phyloP scores from a whole-genome alignment of 1,140 invertebrate species.

The Anthonomus grandis region DNA sequence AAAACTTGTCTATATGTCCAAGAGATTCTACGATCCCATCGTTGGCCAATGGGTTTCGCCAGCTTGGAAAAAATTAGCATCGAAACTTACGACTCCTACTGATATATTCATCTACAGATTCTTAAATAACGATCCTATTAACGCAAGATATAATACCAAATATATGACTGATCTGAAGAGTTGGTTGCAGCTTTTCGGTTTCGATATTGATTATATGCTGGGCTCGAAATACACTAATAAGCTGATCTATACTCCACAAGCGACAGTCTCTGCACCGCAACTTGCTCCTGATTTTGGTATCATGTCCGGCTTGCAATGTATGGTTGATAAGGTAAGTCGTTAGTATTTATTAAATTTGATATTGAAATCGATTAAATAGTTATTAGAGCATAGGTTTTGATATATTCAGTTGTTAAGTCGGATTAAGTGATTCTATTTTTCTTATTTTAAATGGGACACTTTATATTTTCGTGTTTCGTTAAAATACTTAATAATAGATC shows the following conservation, averaged over 20 bases:
- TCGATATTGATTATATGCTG: conserved; percentile 80
- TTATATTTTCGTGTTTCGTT: no score
- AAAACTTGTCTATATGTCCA: conserved; percentile 78
- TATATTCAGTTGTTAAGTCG: no score
- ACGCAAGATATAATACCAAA: conserved; percentile 67
- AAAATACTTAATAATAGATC: no score
- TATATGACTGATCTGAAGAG: conserved; percentile 81
- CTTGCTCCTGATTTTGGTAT: conserved; percentile 81
- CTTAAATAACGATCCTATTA: conserved; percentile 89
- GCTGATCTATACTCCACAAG: conserved; percentile 73
- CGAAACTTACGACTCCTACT: conserved; percentile 74
- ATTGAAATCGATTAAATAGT: no score
- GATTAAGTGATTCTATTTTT: no score
- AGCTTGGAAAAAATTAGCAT: conserved; percentile 81
- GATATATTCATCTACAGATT: conserved; percentile 90
- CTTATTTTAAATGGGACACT: no score
- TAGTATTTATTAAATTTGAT: no score
- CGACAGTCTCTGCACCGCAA: conserved; percentile 70
- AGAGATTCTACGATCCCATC: conserved; percentile 85
- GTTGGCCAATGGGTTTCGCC: conserved; percentile 95
- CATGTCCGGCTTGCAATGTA: conserved; percentile 83
- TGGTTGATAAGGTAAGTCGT: conserved; percentile 70
- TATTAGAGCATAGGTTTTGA: no score
- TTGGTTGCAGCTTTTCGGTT: conserved; percentile 87
- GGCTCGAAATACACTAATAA: conserved; percentile 73